Evolutionary conservation across 2,888 invertebrate genomes (phyloP).

Genomic region (Machimus atricapillus): DNA sequence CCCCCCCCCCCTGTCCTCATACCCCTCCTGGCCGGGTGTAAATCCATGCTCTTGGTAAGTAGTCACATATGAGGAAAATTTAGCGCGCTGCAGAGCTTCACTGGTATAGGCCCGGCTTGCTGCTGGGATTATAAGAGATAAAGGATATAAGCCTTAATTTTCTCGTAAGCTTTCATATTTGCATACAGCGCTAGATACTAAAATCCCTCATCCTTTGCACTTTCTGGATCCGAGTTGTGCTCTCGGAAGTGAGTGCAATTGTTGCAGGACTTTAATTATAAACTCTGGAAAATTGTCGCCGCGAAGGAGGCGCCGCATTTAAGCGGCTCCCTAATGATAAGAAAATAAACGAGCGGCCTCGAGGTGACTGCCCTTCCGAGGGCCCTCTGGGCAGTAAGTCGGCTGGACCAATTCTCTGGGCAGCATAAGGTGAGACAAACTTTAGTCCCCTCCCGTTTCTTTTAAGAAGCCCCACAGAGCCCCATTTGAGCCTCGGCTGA

Average conservation of each 20-base stretch:
- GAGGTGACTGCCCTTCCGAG: not conserved
- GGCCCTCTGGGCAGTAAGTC: not conserved
- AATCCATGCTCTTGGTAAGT: not conserved
- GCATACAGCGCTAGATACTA: not conserved
- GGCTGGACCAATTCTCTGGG: not conserved
- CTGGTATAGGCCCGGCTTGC: not conserved
- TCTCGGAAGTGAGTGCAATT: not conserved
- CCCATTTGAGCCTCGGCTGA: not conserved
- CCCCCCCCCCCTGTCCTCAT: not conserved
- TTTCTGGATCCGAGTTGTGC: not conserved
- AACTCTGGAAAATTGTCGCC: not conserved
- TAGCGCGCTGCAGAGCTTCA: not conserved
- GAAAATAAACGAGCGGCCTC: slow-evolving; percentile 2
- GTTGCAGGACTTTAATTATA: not conserved
- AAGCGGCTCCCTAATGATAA: not conserved
- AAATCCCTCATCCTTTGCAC: not conserved
- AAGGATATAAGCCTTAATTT: slow-evolving; percentile 18
- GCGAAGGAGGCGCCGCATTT: not conserved
- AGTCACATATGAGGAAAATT: not conserved
- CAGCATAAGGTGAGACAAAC: not conserved
- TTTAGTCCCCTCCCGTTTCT: not conserved
- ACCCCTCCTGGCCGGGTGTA: not conserved
- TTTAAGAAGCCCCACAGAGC: not conserved
- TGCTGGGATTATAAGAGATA: slow-evolving; percentile 14
- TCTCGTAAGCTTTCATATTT: slow-evolving; percentile 21